Conservation (phyloP, 2,888 invertebrate genomes). For the Patella ulyssiponensis region DNA sequence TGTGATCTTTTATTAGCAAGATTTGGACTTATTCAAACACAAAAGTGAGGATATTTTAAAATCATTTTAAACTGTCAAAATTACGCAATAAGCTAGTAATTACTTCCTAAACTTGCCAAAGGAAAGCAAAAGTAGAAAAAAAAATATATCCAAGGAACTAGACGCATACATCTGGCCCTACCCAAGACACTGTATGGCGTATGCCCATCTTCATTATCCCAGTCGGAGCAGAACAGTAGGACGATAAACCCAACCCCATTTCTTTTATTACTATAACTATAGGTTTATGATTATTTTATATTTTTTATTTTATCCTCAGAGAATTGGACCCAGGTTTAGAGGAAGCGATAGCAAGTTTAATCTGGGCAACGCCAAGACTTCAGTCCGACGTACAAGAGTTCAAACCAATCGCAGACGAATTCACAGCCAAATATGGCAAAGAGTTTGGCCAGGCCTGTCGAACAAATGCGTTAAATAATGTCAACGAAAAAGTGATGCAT, state of each 20-base stretch:
- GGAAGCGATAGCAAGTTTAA: constrained; percentile 94
- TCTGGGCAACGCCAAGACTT: constrained; percentile 97
- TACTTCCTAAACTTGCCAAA: too few relatives aligned
- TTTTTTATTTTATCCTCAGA: constrained; percentile 70
- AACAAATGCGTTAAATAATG: constrained; percentile 84
- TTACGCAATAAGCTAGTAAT: too few relatives aligned
- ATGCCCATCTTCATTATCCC: too few relatives aligned
- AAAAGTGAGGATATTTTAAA: constrained; percentile 60
- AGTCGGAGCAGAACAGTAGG: too few relatives aligned
- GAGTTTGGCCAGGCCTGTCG: constrained; percentile 88
- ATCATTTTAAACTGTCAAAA: neutral
- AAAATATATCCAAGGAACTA: too few relatives aligned
- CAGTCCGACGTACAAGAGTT: constrained; percentile 78
- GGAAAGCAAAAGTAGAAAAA: too few relatives aligned
- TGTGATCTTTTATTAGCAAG: constrained; percentile 96
- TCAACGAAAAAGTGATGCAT: constrained; percentile 87
- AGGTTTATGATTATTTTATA: neutral
- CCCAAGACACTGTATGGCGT: too few relatives aligned
- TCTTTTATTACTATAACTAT: too few relatives aligned
- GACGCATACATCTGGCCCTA: too few relatives aligned
- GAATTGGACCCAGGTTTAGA: constrained; percentile 92
- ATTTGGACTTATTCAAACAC: constrained; percentile 87
- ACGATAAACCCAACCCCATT: too few relatives aligned
- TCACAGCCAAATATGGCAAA: constrained; percentile 93
- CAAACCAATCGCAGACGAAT: constrained; percentile 87